phyloP scores from a whole-genome alignment of 2,797 vertebrate species.

The Salarias fasciatus region DNA sequence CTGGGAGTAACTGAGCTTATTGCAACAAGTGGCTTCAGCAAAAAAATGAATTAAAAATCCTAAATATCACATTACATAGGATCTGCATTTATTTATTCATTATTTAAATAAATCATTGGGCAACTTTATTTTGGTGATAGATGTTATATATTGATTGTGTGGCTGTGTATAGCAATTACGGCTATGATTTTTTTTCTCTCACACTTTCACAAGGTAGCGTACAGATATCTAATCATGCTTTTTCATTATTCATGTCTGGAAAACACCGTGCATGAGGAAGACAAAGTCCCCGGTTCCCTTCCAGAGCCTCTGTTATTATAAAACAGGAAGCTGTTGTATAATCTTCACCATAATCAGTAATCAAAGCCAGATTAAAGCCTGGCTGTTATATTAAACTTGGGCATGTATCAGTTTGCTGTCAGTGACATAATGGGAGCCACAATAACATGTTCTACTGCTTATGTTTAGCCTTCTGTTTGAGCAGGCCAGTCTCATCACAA shows the following conservation, averaged over 20 bases:
- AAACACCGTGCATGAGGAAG: constrained; percentile 40
- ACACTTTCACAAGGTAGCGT: too few relatives aligned
- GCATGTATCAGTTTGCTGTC: constrained; percentile 48
- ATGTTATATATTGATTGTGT: too few relatives aligned
- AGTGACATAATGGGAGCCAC: constrained; percentile 37
- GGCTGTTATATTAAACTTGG: constrained; percentile 63
- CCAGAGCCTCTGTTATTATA: constrained; percentile 10
- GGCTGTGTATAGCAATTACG: too few relatives aligned
- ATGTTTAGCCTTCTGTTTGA: neutral
- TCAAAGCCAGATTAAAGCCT: constrained; percentile 43
- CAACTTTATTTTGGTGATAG: too few relatives aligned
- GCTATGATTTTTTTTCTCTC: too few relatives aligned
- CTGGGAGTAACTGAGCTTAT: neutral
- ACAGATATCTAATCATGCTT: too few relatives aligned
- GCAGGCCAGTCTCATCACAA: constrained; percentile 5
- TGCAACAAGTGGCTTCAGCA: neutral
- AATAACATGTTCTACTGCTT: constrained; percentile 17
- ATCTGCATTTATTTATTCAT: too few relatives aligned
- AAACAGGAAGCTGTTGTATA: constrained; percentile 46
- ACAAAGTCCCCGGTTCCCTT: constrained; percentile 47
- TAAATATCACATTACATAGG: too few relatives aligned
- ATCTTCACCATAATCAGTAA: constrained; percentile 61
- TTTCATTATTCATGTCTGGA: neutral
- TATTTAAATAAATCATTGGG: too few relatives aligned
- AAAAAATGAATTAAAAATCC: neutral